Conservation (phyloP, 2,113 vertebrate genomes). For the Platysteira castanea region DNA sequence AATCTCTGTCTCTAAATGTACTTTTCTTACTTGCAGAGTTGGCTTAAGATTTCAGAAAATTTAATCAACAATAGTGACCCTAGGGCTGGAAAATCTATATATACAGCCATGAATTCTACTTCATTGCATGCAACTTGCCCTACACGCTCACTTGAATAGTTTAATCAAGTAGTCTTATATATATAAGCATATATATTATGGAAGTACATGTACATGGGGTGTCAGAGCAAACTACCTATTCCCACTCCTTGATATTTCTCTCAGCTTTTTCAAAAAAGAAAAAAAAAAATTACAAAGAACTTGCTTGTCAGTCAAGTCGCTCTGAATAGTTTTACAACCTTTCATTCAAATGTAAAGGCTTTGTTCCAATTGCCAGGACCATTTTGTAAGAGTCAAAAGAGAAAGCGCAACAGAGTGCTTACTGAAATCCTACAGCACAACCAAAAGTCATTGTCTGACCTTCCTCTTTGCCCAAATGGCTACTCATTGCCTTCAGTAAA, state of each 20-base stretch:
- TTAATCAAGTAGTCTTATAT: neutral
- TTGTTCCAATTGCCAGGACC: constrained; percentile 63
- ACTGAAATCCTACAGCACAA: neutral
- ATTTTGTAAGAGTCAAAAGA: constrained; percentile 59
- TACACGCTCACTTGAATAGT: rapidly evolving
- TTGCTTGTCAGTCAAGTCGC: constrained; percentile 32
- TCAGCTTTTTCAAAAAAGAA: neutral
- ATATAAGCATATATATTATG: neutral
- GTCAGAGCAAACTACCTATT: neutral
- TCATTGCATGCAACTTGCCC: neutral
- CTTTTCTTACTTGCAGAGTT: neutral
- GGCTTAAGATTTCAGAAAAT: neutral
- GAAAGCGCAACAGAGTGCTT: constrained; percentile 7
- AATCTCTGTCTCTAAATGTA: neutral
- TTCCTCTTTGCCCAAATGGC: neutral
- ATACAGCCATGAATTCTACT: neutral
- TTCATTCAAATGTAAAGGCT: constrained; percentile 65
- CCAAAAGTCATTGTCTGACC: neutral
- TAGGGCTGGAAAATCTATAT: neutral
- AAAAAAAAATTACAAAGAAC: constrained; percentile 25
- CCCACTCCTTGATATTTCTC: neutral
- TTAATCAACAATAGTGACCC: neutral
- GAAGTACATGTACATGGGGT: neutral
- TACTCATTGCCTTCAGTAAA: neutral
- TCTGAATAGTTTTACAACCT: constrained; percentile 61